Evolutionary conservation across 2,888 invertebrate genomes (phyloP).

Genomic region (Boloria selene): DNA sequence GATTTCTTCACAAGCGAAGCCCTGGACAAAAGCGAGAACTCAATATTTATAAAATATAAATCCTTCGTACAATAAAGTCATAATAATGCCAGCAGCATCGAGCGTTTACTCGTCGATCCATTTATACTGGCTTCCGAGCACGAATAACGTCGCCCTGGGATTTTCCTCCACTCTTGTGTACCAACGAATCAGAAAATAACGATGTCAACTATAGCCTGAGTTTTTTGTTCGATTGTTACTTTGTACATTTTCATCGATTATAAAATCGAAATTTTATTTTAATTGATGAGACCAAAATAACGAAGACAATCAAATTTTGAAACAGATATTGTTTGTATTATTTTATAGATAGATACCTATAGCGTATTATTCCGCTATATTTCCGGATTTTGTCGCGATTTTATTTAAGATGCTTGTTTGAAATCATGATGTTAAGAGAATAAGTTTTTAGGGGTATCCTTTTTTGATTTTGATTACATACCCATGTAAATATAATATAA

Average conservation of each 20-base stretch:
- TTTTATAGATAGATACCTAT: too few species aligned
- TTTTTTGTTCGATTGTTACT: slow-evolving; percentile 17
- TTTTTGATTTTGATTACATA: too few species aligned
- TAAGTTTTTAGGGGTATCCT: too few species aligned
- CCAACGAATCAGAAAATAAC: slow-evolving; percentile 35
- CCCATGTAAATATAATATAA: too few species aligned
- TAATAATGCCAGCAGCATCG: slow-evolving; percentile 34
- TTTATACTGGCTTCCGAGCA: slow-evolving; percentile 56
- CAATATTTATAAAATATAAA: slow-evolving; percentile 27
- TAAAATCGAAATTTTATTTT: slow-evolving; percentile 13
- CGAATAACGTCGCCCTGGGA: slow-evolving; percentile 59
- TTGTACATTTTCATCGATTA: slow-evolving; percentile 14
- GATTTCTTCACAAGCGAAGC: slow-evolving; percentile 6
- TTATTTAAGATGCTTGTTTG: too few species aligned
- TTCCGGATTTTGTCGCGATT: too few species aligned
- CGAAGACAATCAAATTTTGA: too few species aligned
- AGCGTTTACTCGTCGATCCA: slow-evolving; percentile 47
- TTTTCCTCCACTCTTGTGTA: slow-evolving; percentile 43
- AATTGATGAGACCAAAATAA: slow-evolving; percentile 2
- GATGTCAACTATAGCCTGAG: slow-evolving; percentile 25
- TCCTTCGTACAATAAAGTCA: slow-evolving; percentile 26
- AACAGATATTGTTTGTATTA: too few species aligned
- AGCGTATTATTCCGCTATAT: too few species aligned
- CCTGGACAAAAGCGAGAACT: background rate
- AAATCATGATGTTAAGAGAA: too few species aligned